Evolutionary conservation across 2,888 invertebrate genomes (phyloP), one percentile per base, ranked within the genome.

Genomic region (Ornithoptera alexandrae): DNA sequence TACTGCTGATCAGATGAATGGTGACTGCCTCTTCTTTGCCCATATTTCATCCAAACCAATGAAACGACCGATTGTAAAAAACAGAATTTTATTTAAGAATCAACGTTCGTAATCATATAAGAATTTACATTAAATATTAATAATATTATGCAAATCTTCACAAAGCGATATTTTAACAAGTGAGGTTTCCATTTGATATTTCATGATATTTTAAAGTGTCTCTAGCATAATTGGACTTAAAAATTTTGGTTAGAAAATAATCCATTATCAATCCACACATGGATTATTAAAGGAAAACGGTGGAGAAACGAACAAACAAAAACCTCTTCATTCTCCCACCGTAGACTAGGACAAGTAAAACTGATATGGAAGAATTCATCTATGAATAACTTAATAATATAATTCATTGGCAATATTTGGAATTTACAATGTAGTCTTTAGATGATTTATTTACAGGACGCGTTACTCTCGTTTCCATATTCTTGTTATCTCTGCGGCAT

Each of bases 401-500:
- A 67, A 74, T 72, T 74, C 74, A 72, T 87, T 87, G 87, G 88
- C 87, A 85, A 84, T 80, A 76, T 74, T 77, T 78, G 81, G 79
- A 84, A 82, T 85, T 81, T 85, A 86, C 83, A 87, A 78, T 79
- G 73, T 71, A 69, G 62, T 64, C 67, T 70, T 70, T 72, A 65
- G 66, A 62, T 65, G 66, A 71, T 70, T 62, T 78, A 78, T 80
- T 75, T 79, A 78, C 79, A 79, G 69, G 67, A 70, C 71, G 62
- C 71, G 64, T 39, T 66, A 3, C 57, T 18, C 72, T 75, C 39
- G 63, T 62, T 64, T 78, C 81, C 56, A 15, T 56, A 20, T 81
- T 78, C 80, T 76, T 89, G 90, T 82, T 91, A 91, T 85, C 91
- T 91, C 70, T 85, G 87, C 46, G 90, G 88, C 80, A 91, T 86